Percentiles rank a stretch among this genome's conserved stretches.
Evolutionary conservation across 2,113 vertebrate species (phyloP).

Genomic region (Panthera tigris): DNA sequence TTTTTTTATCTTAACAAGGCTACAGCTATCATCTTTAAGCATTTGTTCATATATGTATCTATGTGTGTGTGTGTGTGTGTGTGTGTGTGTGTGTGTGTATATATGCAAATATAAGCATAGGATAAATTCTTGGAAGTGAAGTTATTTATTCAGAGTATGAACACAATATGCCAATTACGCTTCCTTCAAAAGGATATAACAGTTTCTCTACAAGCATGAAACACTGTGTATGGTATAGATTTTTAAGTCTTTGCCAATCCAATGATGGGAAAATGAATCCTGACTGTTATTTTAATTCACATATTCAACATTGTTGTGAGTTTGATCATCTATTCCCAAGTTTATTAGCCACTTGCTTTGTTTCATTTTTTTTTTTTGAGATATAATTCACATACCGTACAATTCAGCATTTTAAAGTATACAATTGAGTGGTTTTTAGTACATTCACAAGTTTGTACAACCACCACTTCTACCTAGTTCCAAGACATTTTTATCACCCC

Average conservation of each 20-base stretch:
- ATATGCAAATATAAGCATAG: not conserved
- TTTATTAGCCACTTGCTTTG: not conserved
- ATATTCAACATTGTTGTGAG: not conserved
- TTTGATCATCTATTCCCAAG: not conserved
- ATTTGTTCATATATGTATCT: not conserved
- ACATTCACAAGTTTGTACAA: not conserved
- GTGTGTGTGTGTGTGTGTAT: too few relatives aligned
- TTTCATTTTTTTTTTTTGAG: not conserved
- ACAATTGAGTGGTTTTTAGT: not conserved
- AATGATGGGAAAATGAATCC: not conserved
- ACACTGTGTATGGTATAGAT: not conserved
- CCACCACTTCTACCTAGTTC: not conserved
- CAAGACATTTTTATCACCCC: not conserved
- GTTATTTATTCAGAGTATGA: not conserved
- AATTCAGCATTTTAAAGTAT: not conserved
- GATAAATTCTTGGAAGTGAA: not conserved
- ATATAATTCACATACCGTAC: not conserved
- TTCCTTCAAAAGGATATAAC: not conserved
- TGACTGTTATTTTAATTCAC: not conserved
- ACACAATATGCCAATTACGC: not conserved
- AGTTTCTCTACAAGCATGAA: not conserved
- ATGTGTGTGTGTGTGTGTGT: too few relatives aligned
- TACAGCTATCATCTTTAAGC: not conserved
- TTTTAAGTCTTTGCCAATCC: conserved; percentile 3
- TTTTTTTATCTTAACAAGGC: not conserved